phyloP scores from a whole-genome alignment of 1,140 invertebrate species.

The Bombus haemorrhoidalis region DNA sequence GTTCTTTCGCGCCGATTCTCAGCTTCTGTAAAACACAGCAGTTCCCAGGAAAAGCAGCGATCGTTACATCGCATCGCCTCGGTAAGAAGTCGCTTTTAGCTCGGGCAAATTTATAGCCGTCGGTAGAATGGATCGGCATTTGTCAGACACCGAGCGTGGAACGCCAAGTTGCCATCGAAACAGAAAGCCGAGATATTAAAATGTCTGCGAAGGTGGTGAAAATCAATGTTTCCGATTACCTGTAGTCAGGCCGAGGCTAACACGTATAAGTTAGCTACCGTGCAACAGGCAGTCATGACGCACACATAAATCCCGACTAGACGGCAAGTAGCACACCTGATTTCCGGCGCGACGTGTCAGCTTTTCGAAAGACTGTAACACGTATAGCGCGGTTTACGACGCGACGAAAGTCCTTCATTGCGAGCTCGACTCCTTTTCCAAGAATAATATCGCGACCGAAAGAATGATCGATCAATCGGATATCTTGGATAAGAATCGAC shows the following conservation, averaged over 20 bases:
- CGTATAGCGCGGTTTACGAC: neutral
- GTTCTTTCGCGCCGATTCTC: neutral
- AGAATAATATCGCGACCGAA: no score
- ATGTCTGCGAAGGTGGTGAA: neutral
- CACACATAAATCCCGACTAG: conserved; percentile 77
- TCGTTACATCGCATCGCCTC: neutral
- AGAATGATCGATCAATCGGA: neutral
- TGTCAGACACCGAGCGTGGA: neutral
- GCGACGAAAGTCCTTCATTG: no score
- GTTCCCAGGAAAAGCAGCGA: no score
- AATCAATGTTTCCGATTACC: conserved; percentile 41
- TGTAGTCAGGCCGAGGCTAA: conserved; percentile 48
- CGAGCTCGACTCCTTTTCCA: no score
- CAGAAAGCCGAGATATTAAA: neutral
- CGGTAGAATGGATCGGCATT: neutral
- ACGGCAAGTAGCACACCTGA: conserved; percentile 68
- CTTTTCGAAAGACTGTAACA: conserved; percentile 47
- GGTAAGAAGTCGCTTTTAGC: neutral
- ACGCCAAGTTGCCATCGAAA: neutral
- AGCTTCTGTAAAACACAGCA: neutral
- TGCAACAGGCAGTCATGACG: conserved; percentile 81
- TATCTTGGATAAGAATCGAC: conserved; percentile 20
- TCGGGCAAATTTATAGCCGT: neutral
- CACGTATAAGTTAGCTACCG: conserved; percentile 63
- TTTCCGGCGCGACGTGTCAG: conserved; percentile 61